Evolutionary conservation across 1,140 invertebrate genomes (phyloP).

Genomic region (Megathymus violae): DNA sequence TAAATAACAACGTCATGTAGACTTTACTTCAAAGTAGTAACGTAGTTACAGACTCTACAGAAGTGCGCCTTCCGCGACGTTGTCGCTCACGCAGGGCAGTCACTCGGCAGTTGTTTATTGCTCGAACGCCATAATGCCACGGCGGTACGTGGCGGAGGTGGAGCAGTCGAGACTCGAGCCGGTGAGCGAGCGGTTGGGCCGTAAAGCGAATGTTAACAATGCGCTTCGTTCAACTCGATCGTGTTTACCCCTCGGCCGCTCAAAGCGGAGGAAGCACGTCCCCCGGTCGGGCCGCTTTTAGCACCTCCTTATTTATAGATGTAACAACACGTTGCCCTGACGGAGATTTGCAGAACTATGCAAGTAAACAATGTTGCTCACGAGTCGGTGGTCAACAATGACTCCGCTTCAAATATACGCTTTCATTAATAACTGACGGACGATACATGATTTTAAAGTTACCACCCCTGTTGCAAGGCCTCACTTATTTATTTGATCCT

Average conservation of each 20-base stretch:
- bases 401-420: conserved; percentile 10
- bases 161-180: conserved; percentile 28
- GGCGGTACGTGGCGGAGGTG: neutral
- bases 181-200: conserved; percentile 32
- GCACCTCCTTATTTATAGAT: conserved; percentile 82
- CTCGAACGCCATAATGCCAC: conserved; percentile 53
- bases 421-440: conserved; percentile 5
- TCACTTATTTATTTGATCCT: neutral
- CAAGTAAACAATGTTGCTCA: conserved; percentile 69
- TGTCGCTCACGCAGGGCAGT: conserved; percentile 34
- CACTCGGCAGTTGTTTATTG: conserved; percentile 52
- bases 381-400: conserved; percentile 41
- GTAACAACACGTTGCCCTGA: conserved; percentile 65
- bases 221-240: conserved; percentile 62
- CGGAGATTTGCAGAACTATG: conserved; percentile 74
- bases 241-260: conserved; percentile 75
- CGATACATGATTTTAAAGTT: conserved; percentile 4
- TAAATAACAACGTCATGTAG: neutral
- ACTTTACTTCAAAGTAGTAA: neutral
- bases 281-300: conserved; percentile 77
- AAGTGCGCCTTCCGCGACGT: conserved; percentile 1
- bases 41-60: neutral
- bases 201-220: conserved; percentile 78
- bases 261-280: conserved; percentile 78
- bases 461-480: neutral